These are phyloP conservation scores for Muscicapa comitata DNA, from an alignment of 2,797 vertebrate genomes.

Conservation along the genomic window DNA sequence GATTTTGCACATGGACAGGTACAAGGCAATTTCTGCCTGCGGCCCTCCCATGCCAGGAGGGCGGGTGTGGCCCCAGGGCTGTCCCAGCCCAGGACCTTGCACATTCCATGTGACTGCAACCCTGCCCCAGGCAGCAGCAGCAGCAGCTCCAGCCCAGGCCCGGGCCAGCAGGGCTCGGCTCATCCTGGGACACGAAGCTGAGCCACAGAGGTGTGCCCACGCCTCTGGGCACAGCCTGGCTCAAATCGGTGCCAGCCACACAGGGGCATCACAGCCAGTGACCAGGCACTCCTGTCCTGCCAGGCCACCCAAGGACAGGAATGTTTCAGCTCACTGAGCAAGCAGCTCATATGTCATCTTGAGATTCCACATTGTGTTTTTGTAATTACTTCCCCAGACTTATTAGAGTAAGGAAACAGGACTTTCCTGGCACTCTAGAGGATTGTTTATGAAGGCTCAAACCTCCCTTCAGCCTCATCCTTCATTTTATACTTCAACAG, in stretches of 20 bases:
- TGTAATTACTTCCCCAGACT: slow-evolving; percentile 37
- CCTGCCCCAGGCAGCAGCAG: neutral
- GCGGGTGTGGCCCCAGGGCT: neutral
- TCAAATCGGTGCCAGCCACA: neutral
- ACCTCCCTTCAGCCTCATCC: slow-evolving; percentile 62
- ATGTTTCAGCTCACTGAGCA: neutral
- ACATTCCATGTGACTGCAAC: accelerated
- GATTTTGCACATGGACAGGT: neutral
- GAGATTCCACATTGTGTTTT: neutral
- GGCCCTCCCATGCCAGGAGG: neutral
- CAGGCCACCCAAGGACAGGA: neutral
- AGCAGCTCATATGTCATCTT: neutral
- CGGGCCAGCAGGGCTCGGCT: neutral
- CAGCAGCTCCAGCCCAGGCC: neutral
- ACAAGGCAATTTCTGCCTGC: neutral
- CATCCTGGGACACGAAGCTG: neutral
- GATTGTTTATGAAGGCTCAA: slow-evolving; percentile 65
- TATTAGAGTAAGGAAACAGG: slow-evolving; percentile 60
- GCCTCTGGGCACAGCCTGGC: neutral
- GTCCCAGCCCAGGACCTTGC: neutral
- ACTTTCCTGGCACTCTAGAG: slow-evolving; percentile 63
- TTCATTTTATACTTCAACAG: slow-evolving; percentile 62
- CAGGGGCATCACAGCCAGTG: neutral
- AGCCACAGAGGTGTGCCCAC: neutral
- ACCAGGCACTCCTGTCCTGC: neutral